phyloP scores from a whole-genome alignment of 2,113 vertebrate species.

The Hippocampus abdominalis region DNA sequence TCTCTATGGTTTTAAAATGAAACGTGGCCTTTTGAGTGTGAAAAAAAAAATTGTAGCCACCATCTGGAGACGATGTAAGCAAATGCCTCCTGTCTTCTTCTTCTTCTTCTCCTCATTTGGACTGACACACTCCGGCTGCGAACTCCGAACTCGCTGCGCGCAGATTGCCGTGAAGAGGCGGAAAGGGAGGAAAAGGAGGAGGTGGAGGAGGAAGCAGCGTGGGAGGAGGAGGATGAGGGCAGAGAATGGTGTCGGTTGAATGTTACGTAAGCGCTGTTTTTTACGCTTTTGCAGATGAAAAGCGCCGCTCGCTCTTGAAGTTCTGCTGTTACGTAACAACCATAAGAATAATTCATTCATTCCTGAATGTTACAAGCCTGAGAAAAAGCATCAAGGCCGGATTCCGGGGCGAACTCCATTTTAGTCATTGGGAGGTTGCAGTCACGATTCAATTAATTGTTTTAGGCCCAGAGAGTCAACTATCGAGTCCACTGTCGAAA shows the following conservation, averaged over 20 bases:
- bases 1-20: too few relatives aligned
- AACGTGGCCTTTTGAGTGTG: too few relatives aligned
- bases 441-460: too few relatives aligned
- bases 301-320: neutral
- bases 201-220: neutral
- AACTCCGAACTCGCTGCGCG: conserved; percentile 11
- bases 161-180: neutral
- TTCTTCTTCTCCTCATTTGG: neutral
- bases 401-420: neutral
- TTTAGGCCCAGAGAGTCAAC: too few relatives aligned
- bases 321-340: neutral
- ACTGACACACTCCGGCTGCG: neutral
- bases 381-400: neutral
- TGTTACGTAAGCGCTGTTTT: conserved; percentile 1
- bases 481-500: too few relatives aligned
- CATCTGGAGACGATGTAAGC: neutral
- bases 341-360: neutral
- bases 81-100: neutral
- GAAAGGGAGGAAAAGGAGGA: neutral
- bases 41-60: too few relatives aligned
- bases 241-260: neutral
- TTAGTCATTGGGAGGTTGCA: too few relatives aligned
- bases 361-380: neutral
- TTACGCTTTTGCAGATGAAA: neutral
- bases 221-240: neutral